Evolutionary conservation across 1,140 invertebrate genomes (phyloP), one percentile per base, ranked within the genome.

Genomic region (Odontomachus brunneus): DNA sequence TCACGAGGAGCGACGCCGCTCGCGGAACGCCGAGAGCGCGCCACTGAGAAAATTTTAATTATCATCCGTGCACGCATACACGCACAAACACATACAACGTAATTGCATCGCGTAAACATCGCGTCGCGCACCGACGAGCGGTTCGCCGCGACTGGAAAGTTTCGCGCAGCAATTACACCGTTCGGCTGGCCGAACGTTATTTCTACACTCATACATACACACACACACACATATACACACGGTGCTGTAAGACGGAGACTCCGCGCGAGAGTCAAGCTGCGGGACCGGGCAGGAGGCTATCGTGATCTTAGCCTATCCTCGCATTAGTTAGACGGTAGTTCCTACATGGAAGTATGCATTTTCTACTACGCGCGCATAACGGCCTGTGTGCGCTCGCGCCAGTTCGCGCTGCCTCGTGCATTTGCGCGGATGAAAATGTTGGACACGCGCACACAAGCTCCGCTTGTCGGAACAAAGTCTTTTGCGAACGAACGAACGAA

Each of bases 81-180:
- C 38, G 9, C 38, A 9, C 38, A 9, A 3, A 44, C 38, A 44
- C 38, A 53, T n/a, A 55, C 33, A 63, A 3, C 11, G 72, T 74
- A 75, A 82, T 82, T 65, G 26, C 51, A 44, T 44, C 38, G 19
- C 51, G 19, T 60, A 76, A 78, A 24, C 48, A 29, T 67, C 15
- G 65, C 72, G 44, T 78, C 44, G 49, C 33, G 48, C 19, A 51
- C 51, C 65, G 55, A 82, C 67, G 83, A 82, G 80, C 24, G 29
- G 59, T 49, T 55, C 63, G 71, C 26, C 65, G 33, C 53, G 81
- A 63, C 66, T 87, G 74, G 80, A 87, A 87, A 87, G 81, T 87
- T 87, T 86, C 85, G 73, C 85, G 73, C 72, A 48, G 60, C 72
- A 83, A 87, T 87, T 87, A 83, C 67, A 78, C 48, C 82, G 48